Percentiles rank a stretch among this genome's conserved stretches.
Conservation (phyloP, 1,140 invertebrate genomes). For the Bathynomus jamesi region DNA sequence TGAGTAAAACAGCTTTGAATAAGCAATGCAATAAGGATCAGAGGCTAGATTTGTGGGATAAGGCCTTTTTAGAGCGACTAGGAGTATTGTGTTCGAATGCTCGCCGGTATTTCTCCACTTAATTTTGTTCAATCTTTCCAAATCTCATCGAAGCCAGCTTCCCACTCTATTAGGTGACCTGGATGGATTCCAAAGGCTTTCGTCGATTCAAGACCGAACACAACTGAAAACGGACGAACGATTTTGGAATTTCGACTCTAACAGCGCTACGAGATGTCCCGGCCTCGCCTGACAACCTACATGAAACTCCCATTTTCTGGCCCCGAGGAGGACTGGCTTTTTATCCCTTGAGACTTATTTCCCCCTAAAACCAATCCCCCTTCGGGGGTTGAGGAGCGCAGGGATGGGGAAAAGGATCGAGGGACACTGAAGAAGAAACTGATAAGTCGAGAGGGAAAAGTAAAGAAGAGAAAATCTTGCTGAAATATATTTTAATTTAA, state of each 20-base stretch:
- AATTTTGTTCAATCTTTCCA: conserved; percentile 35
- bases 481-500: not conserved
- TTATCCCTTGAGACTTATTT: conserved; percentile 30
- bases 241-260: conserved; percentile 5
- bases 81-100: conserved; percentile 29
- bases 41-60: conserved; percentile 15
- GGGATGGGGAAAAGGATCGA: not conserved
- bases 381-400: not conserved
- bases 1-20: conserved; percentile 28
- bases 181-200: conserved; percentile 14
- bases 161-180: conserved; percentile 16
- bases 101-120: conserved; percentile 32
- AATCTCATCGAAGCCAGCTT: conserved; percentile 33
- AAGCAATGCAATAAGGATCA: conserved; percentile 31
- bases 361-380: not conserved
- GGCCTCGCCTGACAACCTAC: conserved; percentile 31
- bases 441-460: conserved; percentile 1
- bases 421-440: not conserved
- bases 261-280: conserved; percentile 21
- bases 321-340: conserved; percentile 28
- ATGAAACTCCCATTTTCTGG: conserved; percentile 35
- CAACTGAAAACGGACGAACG: conserved; percentile 16
- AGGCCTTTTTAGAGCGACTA: conserved; percentile 15
- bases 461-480: not conserved
- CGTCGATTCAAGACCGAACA: conserved; percentile 14